Evolutionary conservation across 2,113 vertebrate species (phyloP), one percentile per base, ranked within the genome.

Genomic region (Seriola quinqueradiata): DNA sequence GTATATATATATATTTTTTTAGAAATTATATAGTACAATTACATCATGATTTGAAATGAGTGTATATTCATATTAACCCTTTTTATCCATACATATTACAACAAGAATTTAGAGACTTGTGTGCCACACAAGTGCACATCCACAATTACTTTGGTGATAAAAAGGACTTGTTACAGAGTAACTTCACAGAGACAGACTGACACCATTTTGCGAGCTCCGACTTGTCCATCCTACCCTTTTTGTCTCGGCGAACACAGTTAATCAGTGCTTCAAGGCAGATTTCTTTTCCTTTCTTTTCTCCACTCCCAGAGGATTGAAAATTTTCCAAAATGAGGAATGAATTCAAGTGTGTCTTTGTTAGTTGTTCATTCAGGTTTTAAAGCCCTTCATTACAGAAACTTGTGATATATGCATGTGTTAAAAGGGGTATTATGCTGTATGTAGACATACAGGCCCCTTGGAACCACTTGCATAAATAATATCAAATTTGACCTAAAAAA

Each of bases 101-200:
- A 84, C 81, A 87, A 80, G 50, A 85, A 36, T 83, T 66, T 63
- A 67, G 6, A 79, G 59, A 83, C 69, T 34, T 13, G 8, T 40
- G 79, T 42, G 61, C 72, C 70, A 76, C 66, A 68, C 42, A 38
- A 52, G 70, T 84, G 77, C 81, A 87, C 78, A 67, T 70, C 76
- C 50, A 84, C 66, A 82, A 50, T 79, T 57, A 84, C 82, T 92
- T 93, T 92, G 90, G 92, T 92, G 88, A 85, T 87, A 76, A 89
- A 79, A 92, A 85, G 16, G 4, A 81, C 75, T 79, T 54, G 79
- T 85, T 85, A 73, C 61, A 82, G 66, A 86, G 82, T 77, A 74
- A 91, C 61, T 86, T 87, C 73, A 87, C 80, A 87, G 63, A 82
- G 55, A 87, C 75, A 79, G 64, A 89, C 63, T 34, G 79, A 81